phyloP scores from a whole-genome alignment of 2,888 invertebrate genomes.

The Ellobium chinense region DNA sequence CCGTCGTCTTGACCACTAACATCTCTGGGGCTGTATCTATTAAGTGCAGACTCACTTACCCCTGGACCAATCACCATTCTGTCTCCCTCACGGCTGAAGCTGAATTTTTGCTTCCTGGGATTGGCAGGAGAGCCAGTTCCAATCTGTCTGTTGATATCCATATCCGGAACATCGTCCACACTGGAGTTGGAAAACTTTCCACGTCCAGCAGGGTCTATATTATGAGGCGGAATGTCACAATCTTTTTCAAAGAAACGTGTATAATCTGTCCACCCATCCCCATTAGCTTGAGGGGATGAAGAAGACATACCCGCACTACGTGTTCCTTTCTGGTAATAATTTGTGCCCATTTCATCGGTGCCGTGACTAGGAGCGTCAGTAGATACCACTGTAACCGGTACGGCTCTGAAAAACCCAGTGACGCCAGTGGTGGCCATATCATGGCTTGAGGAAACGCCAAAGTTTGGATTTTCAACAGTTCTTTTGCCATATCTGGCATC shows the following conservation, averaged over 20 bases:
- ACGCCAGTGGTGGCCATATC: background rate
- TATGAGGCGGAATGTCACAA: constrained; percentile 6
- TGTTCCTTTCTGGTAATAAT: background rate
- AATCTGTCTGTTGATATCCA: constrained; percentile 8
- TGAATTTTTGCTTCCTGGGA: background rate
- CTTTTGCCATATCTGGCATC: background rate
- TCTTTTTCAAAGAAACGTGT: constrained; percentile 27
- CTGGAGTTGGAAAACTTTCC: background rate
- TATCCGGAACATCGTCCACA: background rate
- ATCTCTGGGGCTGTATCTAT: background rate
- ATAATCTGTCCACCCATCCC: constrained; percentile 23
- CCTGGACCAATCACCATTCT: background rate
- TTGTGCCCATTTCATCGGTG: too few species aligned
- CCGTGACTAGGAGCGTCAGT: background rate
- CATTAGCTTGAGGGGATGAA: background rate
- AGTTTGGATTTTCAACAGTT: background rate
- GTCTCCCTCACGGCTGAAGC: background rate
- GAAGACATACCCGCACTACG: background rate
- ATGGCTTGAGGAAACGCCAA: background rate
- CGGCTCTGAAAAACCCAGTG: constrained; percentile 22
- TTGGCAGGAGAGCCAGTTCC: background rate
- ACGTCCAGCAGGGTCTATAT: constrained; percentile 1
- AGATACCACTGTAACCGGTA: background rate
- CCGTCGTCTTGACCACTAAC: background rate
- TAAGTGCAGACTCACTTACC: background rate